Conservation (phyloP, 2,888 invertebrate genomes). For the Trissoscelio sp. region DNA sequence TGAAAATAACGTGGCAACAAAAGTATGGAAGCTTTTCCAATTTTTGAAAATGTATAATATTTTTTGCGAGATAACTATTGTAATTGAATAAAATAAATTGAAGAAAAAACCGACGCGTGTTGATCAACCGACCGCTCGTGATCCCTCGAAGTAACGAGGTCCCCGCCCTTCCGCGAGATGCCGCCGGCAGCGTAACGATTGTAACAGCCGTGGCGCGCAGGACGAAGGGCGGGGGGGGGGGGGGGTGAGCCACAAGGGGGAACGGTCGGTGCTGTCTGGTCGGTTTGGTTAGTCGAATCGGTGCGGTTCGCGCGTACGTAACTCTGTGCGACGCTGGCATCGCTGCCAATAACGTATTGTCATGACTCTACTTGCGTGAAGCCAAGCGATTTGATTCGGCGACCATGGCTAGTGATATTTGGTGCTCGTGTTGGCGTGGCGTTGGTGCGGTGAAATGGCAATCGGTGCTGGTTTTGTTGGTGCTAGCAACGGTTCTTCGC, state of each 20-base stretch:
- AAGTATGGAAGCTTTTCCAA: neutral
- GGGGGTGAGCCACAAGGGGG: neutral
- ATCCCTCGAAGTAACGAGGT: too few species aligned
- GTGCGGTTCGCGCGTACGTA: conserved; percentile 71
- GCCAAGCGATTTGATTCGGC: conserved; percentile 40
- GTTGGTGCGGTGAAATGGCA: conserved; percentile 72
- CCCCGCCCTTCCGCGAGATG: too few species aligned
- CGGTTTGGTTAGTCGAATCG: conserved; percentile 69
- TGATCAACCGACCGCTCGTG: too few species aligned
- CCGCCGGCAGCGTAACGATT: too few species aligned
- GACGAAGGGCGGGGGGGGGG: neutral
- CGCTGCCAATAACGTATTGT: conserved; percentile 67
- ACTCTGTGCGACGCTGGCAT: conserved; percentile 58
- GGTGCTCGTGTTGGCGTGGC: conserved; percentile 67
- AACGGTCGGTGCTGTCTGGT: conserved; percentile 4
- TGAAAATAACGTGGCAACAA: neutral
- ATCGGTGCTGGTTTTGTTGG: conserved; percentile 74
- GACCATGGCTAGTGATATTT: conserved; percentile 79
- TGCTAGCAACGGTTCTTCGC: conserved; percentile 73
- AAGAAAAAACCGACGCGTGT: too few species aligned
- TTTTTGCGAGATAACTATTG: neutral
- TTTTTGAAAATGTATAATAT: neutral
- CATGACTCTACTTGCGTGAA: conserved; percentile 74
- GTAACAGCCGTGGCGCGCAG: too few species aligned
- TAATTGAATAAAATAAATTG: too few species aligned